Base-by-base conservation (phyloP, 2,888 invertebrate genomes). In the Siphlonurus alternatus region DNA sequence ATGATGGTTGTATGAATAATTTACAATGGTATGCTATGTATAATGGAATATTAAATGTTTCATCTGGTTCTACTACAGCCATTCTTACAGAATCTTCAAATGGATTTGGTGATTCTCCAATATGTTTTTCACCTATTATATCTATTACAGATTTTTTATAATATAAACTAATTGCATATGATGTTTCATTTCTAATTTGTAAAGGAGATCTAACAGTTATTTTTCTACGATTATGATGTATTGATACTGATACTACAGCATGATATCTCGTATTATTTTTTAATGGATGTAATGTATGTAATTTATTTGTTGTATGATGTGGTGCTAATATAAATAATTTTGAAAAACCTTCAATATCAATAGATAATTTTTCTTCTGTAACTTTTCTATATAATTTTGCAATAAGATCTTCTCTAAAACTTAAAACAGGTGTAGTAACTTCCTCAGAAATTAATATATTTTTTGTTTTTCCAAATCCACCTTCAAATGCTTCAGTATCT, bases 21-120 rank as follows among this genome's bases (percentile, higher is more conserved):
- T 85, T 84, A 75, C 88, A 89, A 71, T 91, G 88, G 71, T 89
- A 90, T 1, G 90, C 89, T 62, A 90, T 83, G 71, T 84, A 84
- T 56, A 91, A 76, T 1, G 92, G 91, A 24, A 91, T 83, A 69
- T 86, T 84, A 73, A 84, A 89, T 0, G 81, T 81, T 70, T 88
- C 86, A 68, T 86, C 84, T 0, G 89, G 86, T 64, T 87, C 86
- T 22, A 92, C 76, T 23, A 87, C 84, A 0, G 84, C 81, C 62
- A 91, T 79, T 63, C 86, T 78, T 77, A 87, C 83, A 65, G 85
- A 85, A 66, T 87, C 86, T 68, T 86, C 86, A 72, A 88, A 89
- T 0, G 88, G 89, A 74, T 89, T 89, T 15, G 82, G 82, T 7
- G 85, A 78, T 61, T 85, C 81, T 0, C 87, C 87, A 5, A 84